Percentiles rank a stretch among this genome's conserved stretches.
Conservation (phyloP, 2,888 invertebrate species). For the Electrophaes corylata region DNA sequence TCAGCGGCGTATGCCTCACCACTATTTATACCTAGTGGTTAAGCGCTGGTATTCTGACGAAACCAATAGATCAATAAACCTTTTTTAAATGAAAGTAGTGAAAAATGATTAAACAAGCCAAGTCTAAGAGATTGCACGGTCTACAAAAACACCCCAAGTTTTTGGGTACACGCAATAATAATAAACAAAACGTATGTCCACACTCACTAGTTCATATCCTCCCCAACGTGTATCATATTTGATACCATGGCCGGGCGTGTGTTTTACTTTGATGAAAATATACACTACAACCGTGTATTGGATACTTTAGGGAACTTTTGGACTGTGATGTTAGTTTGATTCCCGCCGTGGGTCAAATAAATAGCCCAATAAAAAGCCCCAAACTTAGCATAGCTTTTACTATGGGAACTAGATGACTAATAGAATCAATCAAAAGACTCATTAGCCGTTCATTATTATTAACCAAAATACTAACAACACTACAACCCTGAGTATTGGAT, state of each 20-base stretch:
- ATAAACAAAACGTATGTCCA: constrained; percentile 32
- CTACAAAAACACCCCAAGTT: constrained; percentile 29
- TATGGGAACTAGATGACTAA: too few relatives aligned
- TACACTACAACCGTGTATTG: background rate
- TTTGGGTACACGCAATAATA: constrained; percentile 33
- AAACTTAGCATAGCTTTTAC: too few relatives aligned
- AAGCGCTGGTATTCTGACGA: too few relatives aligned
- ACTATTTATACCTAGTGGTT: too few relatives aligned
- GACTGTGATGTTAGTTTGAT: background rate
- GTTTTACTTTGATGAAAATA: constrained; percentile 8
- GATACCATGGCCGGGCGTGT: constrained; percentile 12
- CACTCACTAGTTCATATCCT: constrained; percentile 24
- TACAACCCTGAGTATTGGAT: background rate
- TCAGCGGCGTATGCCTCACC: too few relatives aligned
- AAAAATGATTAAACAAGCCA: background rate
- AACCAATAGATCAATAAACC: too few relatives aligned
- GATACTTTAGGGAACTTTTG: background rate
- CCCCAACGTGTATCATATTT: constrained; percentile 28
- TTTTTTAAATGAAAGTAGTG: too few relatives aligned
- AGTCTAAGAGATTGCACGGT: constrained; percentile 4
- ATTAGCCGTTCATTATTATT: too few relatives aligned
- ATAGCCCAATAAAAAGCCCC: too few relatives aligned
- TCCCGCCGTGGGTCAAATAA: background rate
- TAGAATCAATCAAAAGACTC: too few relatives aligned
- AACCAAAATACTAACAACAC: too few relatives aligned